Percentiles rank a stretch among this genome's conserved stretches.
Conservation (phyloP, 2,888 invertebrate genomes). For the Rhorus exstirpatorius region DNA sequence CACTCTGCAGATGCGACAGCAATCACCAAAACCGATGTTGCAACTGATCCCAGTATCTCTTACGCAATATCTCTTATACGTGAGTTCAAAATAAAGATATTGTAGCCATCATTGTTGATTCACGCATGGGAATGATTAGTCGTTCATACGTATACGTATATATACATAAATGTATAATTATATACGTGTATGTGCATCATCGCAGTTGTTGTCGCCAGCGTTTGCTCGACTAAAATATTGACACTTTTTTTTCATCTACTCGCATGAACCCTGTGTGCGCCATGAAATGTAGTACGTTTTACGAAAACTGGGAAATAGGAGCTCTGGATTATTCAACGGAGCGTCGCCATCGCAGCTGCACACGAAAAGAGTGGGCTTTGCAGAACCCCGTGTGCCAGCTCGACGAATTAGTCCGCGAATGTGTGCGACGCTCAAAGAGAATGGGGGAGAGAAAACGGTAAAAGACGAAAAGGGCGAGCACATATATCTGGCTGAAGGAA, state of each 20-base stretch:
- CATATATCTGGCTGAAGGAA: slow-evolving; percentile 32
- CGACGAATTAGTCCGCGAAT: slow-evolving; percentile 78
- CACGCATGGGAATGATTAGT: not conserved
- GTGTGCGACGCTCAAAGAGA: slow-evolving; percentile 68
- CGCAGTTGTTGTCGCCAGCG: not conserved
- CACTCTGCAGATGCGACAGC: no score
- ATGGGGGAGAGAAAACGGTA: slow-evolving; percentile 57
- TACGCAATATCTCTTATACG: no score
- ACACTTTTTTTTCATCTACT: slow-evolving; percentile 27
- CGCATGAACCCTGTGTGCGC: not conserved
- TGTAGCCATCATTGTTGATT: not conserved
- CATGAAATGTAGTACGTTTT: slow-evolving; percentile 12
- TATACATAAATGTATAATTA: not conserved
- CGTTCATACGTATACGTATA: no score
- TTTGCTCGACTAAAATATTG: slow-evolving; percentile 46
- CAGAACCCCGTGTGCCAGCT: slow-evolving; percentile 61
- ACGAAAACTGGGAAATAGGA: slow-evolving; percentile 49
- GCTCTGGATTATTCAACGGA: slow-evolving; percentile 39
- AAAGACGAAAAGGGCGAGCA: slow-evolving; percentile 34
- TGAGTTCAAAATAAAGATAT: no score
- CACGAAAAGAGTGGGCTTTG: slow-evolving; percentile 26
- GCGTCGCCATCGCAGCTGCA: slow-evolving; percentile 67
- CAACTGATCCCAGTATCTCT: no score
- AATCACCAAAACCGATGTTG: no score
- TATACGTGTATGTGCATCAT: not conserved